These are phyloP conservation scores for Oryctes rhinoceros DNA, from an alignment of 1,140 invertebrate genomes.

Conservation along the genomic window DNA sequence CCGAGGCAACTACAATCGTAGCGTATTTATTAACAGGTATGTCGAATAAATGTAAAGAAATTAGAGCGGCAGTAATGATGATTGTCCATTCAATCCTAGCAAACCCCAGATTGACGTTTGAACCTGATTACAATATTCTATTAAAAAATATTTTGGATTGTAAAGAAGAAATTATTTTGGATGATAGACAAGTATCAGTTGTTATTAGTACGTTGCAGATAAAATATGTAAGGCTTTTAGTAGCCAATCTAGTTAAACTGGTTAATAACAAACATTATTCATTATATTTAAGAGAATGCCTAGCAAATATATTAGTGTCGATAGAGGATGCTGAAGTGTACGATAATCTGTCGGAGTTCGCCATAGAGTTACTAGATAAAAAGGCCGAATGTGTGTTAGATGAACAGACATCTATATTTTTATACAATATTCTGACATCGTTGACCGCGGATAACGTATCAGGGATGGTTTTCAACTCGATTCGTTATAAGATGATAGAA, in stretches of 20 bases:
- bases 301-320: conserved; percentile 63
- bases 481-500: background rate
- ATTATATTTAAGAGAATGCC: conserved; percentile 60
- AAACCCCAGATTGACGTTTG: background rate
- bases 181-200: conserved; percentile 69
- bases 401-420: conserved; percentile 61
- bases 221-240: conserved; percentile 52
- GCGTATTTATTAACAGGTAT: conserved; percentile 62
- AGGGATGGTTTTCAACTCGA: conserved; percentile 49
- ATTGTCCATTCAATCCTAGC: background rate
- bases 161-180: conserved; percentile 67
- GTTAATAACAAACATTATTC: conserved; percentile 56
- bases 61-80: conserved; percentile 46
- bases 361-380: conserved; percentile 59
- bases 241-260: conserved; percentile 56
- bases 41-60: conserved; percentile 58
- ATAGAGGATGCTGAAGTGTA: conserved; percentile 66
- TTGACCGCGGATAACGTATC: conserved; percentile 57
- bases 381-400: conserved; percentile 57
- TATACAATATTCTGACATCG: conserved; percentile 60
- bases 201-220: conserved; percentile 60
- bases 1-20: conserved; percentile 44
- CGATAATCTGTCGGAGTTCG: conserved; percentile 54
- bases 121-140: conserved; percentile 14
- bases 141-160: conserved; percentile 48